Evolutionary conservation across 2,888 invertebrate genomes (phyloP), one percentile per base, ranked within the genome.

Genomic region (Anagyrus pseudococci): DNA sequence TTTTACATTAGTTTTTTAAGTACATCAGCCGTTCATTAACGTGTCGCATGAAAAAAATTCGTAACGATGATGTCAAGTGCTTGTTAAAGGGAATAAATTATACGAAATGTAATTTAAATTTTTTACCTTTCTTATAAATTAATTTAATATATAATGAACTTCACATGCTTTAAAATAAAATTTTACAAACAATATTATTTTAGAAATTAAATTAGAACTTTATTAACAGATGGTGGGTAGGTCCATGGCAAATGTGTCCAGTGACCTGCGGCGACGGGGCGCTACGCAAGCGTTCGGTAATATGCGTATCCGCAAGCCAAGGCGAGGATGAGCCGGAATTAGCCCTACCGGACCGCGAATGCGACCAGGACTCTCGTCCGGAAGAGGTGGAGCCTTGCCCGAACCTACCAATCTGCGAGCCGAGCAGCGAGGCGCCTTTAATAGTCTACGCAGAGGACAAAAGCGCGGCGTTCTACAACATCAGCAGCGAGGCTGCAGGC

Each of bases 241-340:
- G 93, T 0, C 88, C 90, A 0, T 96, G 95, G 95, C 91, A 91
- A 73, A 87, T 89, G 62, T 95, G 95, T 79, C 87, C 90, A 4
- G 86, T 87, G 0, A 88, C 88, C 0, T 91, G 91, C 73, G 85
- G 83, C n/a, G 83, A 85, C 58, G 84, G 85, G 67, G 87, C 87
- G 15, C 84, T 86, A 64, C 86, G 88, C 61, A 83, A 85, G 46
- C 84, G 92, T 65, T 87, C 86, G 68, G 87, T 92, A 2, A 88
- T 91, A 85, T 92, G 92, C 76, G 88, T 90, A 6, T 74, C 75
- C 2, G 74, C 76, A 7, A 66, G 83, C n/a, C 70, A 69, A 29
- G 66, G 83, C 15, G 71, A 72, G 46, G 88, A 90, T 73, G 87
- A 88, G 73, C 84, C 87, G 70, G 89, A 92, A 70, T 87, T 92